phyloP scores from a whole-genome alignment of 2,888 invertebrate species.

The Drosophila meridiana region DNA sequence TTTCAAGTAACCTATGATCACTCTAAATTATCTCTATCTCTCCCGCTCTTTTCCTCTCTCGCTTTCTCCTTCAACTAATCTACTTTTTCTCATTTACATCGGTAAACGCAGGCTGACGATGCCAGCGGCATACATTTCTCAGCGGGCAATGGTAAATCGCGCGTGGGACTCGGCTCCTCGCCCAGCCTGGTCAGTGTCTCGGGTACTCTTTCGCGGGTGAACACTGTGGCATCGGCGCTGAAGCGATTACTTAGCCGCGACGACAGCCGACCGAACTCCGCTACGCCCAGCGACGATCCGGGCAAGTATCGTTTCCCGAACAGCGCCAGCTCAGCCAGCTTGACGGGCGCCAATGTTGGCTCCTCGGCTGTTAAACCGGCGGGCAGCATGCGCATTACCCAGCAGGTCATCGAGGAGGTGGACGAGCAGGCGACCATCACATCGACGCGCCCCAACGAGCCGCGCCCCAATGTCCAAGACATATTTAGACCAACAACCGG shows the following conservation, averaged over 20 bases:
- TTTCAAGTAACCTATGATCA: slow-evolving; percentile 63
- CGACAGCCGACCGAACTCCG: slow-evolving; percentile 86
- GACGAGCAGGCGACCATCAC: slow-evolving; percentile 94
- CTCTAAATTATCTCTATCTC: slow-evolving; percentile 2
- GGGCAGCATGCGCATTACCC: slow-evolving; percentile 88
- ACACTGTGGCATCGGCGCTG: slow-evolving; percentile 91
- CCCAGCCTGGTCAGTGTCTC: slow-evolving; percentile 84
- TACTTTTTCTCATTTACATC: background rate
- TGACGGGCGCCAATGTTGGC: slow-evolving; percentile 60
- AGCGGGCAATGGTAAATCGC: slow-evolving; percentile 87
- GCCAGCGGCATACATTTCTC: slow-evolving; percentile 91
- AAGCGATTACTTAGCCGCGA: slow-evolving; percentile 92
- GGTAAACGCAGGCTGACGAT: slow-evolving; percentile 87
- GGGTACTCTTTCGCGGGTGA: slow-evolving; percentile 89
- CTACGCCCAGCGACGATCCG: slow-evolving; percentile 83
- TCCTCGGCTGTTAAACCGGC: slow-evolving; percentile 64
- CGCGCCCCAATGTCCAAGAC: slow-evolving; percentile 88
- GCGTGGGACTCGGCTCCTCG: slow-evolving; percentile 86
- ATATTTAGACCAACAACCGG: slow-evolving; percentile 85
- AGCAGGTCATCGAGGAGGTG: slow-evolving; percentile 91
- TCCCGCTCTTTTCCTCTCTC: background rate
- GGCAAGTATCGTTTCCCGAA: slow-evolving; percentile 83
- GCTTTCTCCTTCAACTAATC: slow-evolving; percentile 4
- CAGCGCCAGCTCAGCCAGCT: slow-evolving; percentile 83
- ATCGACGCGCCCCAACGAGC: slow-evolving; percentile 87